A percentile compares a stretch with the other conserved stretches of the same genome.
Conservation (phyloP, 2,113 vertebrate species). For the Grantiella picta region DNA sequence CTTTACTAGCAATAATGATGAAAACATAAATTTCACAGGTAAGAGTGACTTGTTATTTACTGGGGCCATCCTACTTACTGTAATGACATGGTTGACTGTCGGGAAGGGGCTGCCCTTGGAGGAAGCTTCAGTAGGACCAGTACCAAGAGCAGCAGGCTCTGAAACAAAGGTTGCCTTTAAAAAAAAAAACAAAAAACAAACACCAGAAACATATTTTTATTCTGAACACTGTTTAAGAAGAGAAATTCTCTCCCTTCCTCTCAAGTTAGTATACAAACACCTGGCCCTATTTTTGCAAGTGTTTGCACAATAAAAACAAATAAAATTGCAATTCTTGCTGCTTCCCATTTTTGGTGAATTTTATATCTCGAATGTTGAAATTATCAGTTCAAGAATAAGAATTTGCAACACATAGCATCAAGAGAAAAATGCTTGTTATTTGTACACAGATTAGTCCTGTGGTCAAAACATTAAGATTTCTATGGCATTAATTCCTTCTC, state of each 20-base stretch:
- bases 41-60: neutral
- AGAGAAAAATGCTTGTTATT: neutral
- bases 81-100: slow-evolving; percentile 67
- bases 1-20: neutral
- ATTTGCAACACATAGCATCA: neutral
- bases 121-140: slow-evolving; percentile 38
- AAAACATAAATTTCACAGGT: neutral
- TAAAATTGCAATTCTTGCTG: neutral
- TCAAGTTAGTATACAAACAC: neutral
- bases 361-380: neutral
- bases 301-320: neutral
- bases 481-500: neutral
- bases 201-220: neutral
- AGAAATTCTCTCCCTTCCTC: neutral
- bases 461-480: neutral
- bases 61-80: slow-evolving; percentile 61
- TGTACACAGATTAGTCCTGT: neutral
- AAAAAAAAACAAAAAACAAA: neutral
- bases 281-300: neutral
- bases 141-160: neutral
- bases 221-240: neutral
- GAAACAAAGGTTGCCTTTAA: slow-evolving; percentile 34
- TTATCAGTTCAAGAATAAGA: neutral
- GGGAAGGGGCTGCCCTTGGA: slow-evolving; percentile 47
- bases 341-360: neutral